Percentiles rank a stretch among this genome's conserved stretches.
Evolutionary conservation across 2,888 invertebrate species (phyloP).

Genomic region (Aphidius colemani): DNA sequence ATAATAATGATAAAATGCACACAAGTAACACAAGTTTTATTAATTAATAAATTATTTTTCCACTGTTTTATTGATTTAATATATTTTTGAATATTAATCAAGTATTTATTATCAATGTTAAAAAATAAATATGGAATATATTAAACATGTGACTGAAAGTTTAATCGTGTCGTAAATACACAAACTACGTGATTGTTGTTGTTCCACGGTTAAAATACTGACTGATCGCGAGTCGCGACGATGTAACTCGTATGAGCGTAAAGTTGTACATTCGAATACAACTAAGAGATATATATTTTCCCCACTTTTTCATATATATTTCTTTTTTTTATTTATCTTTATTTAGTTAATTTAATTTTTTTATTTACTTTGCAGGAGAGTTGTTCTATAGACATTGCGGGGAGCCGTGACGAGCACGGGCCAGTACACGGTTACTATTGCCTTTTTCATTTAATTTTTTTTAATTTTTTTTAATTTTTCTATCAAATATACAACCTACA

Average conservation of each 20-base stretch:
- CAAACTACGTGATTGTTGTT: conserved; percentile 31
- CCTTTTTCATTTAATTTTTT: conserved; percentile 8
- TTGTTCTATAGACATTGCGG: not conserved
- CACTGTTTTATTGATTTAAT: conserved; percentile 2
- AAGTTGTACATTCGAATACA: conserved; percentile 37
- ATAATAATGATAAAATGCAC: not conserved
- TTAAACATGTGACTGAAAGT: too few relatives aligned
- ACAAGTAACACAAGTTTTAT: not conserved
- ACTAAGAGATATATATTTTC: conserved; percentile 7
- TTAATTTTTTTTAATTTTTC: not conserved
- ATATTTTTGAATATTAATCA: conserved; percentile 1
- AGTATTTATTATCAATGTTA: not conserved
- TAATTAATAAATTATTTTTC: not conserved
- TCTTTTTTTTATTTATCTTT: not conserved
- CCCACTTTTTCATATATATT: conserved; percentile 15
- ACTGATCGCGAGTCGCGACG: conserved; percentile 49
- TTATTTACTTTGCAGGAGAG: conserved; percentile 19
- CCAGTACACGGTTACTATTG: conserved; percentile 10
- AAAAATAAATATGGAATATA: too few relatives aligned
- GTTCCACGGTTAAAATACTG: conserved; percentile 54
- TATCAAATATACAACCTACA: too few relatives aligned
- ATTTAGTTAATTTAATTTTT: too few relatives aligned
- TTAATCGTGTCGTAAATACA: conserved; percentile 16
- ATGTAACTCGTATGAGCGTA: conserved; percentile 44
- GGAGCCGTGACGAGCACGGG: conserved; percentile 18